These are phyloP conservation scores for Cyclargus thomasi DNA, from an alignment of 1,140 invertebrate genomes.

Conservation along the genomic window DNA sequence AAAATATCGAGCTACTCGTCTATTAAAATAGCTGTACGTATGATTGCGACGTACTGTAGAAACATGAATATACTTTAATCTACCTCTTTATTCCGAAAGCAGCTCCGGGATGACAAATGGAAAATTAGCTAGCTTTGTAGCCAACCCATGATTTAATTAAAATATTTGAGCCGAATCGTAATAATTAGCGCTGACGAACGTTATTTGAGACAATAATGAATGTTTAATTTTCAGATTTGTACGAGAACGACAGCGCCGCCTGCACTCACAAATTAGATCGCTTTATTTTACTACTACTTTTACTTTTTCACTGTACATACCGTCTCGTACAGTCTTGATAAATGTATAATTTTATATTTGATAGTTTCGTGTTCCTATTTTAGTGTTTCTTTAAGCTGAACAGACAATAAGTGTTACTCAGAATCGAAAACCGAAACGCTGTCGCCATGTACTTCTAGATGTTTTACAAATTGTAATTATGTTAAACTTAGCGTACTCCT, in stretches of 20 bases:
- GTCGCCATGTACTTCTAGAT: not conserved
- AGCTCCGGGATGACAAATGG: not conserved
- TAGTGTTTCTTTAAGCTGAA: constrained; percentile 39
- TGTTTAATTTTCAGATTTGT: constrained; percentile 50
- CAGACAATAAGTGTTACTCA: constrained; percentile 47
- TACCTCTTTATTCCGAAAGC: not conserved
- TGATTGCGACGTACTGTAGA: no score
- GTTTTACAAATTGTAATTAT: not conserved
- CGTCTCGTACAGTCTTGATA: constrained; percentile 38
- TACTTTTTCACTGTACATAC: constrained; percentile 33
- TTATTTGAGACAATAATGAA: constrained; percentile 16
- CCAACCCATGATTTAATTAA: constrained; percentile 7
- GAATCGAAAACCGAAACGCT: not conserved
- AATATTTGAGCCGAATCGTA: not conserved
- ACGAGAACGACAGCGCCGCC: constrained; percentile 44
- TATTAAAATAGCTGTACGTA: no score
- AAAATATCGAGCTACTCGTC: no score
- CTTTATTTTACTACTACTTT: constrained; percentile 32
- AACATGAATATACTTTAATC: not conserved
- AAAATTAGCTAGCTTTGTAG: not conserved
- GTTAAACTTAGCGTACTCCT: not conserved
- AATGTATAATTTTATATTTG: constrained; percentile 23
- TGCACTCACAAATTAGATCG: constrained; percentile 29
- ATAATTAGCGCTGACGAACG: not conserved
- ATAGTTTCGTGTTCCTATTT: constrained; percentile 26